Percentiles rank a stretch among this genome's conserved stretches.
Conservation (phyloP, 2,797 vertebrate genomes). For the Rhodeus uyekii region DNA sequence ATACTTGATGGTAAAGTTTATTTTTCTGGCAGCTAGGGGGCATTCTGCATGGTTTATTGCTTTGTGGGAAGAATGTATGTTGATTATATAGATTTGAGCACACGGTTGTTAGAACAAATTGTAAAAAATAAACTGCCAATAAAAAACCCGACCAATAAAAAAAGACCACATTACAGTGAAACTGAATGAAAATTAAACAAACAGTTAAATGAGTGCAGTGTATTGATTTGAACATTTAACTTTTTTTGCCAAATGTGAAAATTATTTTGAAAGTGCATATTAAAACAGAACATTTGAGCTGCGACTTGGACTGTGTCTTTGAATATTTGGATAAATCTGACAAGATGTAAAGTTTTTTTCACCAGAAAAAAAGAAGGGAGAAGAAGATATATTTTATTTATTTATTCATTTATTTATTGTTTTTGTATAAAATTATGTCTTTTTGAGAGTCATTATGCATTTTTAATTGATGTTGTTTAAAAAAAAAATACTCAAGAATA, state of each 20-base stretch:
- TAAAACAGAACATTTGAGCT: no score
- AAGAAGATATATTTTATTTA: not conserved
- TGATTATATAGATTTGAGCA: not conserved
- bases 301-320: not conserved
- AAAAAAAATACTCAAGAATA: not conserved
- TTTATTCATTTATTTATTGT: no score
- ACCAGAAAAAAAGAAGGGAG: not conserved
- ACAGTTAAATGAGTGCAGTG: not conserved
- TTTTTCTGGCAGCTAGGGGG: slow-evolving; percentile 17
- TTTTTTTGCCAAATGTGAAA: no score
- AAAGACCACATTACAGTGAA: not conserved
- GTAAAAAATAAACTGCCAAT: not conserved
- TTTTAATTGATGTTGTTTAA: not conserved
- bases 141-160: not conserved
- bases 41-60: not conserved
- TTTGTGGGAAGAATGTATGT: not conserved
- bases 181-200: not conserved
- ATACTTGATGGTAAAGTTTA: not conserved
- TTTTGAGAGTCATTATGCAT: not conserved
- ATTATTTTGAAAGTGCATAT: no score
- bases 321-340: not conserved
- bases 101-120: not conserved
- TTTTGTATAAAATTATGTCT: no score
- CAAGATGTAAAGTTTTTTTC: not conserved
- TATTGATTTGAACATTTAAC: slow-evolving; percentile 3